Base-by-base conservation (phyloP, 2,797 vertebrate species). In the Podarcis lilfordi region DNA sequence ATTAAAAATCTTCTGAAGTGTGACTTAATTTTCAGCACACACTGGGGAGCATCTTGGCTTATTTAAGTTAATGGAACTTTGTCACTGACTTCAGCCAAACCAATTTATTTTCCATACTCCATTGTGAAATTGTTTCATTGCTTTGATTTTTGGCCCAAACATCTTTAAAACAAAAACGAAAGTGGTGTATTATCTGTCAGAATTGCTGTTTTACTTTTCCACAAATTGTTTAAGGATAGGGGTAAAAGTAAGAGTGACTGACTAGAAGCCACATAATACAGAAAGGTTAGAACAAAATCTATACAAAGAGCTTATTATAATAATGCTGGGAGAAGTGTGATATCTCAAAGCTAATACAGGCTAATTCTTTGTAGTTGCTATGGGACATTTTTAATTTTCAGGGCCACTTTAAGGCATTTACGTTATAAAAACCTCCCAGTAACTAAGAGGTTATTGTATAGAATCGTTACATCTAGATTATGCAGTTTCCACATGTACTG, bases 371-470 rank as follows among this genome's bases (percentile, higher is more conserved):
- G 0, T 1, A 72, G 76, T 61, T 76, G 55, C 27, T 87, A 23
- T 13, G 84, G 91, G 88, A 89, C 0, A 0, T 88, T 69, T 92
- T 90, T 91, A 78, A 89, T 95, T 94, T 90, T 76, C 72, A 91
- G 88, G 86, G 82, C 89, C 87, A 84, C 88, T 93, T 89, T 89
- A 88, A 92, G 37, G 72, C 37, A 32, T 91, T 93, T 91, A 88
- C 59, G 61, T 91, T 91, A 91, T 92, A 86, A 89, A 93, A 50
- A 76, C 76, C 71, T 86, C 76, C 25, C 32, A 0, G 0, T 91
- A 89, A 86, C 86, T 89, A 89, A 89, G 89, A 84, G 82, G 87
- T 92, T 94, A 89, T 72, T 93, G 92, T 72, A 92, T 85, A 37
- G 74, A 90, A 86, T 80, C 72, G 7, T 80, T 82, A 50, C 11